Base-by-base conservation (phyloP, 2,113 vertebrate species). In the Condylura cristata region DNA sequence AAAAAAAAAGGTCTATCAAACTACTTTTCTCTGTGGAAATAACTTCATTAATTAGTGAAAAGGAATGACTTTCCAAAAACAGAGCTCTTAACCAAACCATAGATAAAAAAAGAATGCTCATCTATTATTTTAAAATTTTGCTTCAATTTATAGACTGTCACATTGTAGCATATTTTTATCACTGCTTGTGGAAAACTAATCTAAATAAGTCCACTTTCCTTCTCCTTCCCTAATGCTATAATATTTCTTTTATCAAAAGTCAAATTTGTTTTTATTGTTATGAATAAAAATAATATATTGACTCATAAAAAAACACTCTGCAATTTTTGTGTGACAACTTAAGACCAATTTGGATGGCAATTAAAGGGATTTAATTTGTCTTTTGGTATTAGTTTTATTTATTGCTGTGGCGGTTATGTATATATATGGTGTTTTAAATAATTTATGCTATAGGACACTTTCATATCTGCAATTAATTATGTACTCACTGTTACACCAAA, bases 381-480 rank as follows among this genome's bases (percentile, higher is more conserved):
- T 75, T 95, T 94, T 96, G 89, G 6, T 95, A 93, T 97, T 97
- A 96, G 44, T 44, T 41, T 85, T 96, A 94, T 97, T 93, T 94
- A 94, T 96, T 96, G 51, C 91, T 41, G 10, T 92, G 30, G n/a
- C 90, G 16, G 48, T 93, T 93, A 48, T 28, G 30, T 81, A 37
- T 34, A 2, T 88, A 80, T 70, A 74, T 94, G 61, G 16, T 93
- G 12, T 97, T 96, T 97, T 85, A 94, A 95, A 22, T 97, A 96
- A 94, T 97, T 88, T 76, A 95, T 88, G 90, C 91, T 93, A 44
- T 75, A 94, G 81, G 85, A 95, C 80, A 44, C 92, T 93, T 88
- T 95, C 95, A 88, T 93, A 95, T 91, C 82, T 96, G 75, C 94
- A 92, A 97, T 97, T 98, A 98, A 98, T 98, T 98, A 97, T 76